A percentile compares a stretch with the other conserved stretches of the same genome.
phyloP scores from a whole-genome alignment of 2,888 invertebrate genomes.

The Erebia ligea region DNA sequence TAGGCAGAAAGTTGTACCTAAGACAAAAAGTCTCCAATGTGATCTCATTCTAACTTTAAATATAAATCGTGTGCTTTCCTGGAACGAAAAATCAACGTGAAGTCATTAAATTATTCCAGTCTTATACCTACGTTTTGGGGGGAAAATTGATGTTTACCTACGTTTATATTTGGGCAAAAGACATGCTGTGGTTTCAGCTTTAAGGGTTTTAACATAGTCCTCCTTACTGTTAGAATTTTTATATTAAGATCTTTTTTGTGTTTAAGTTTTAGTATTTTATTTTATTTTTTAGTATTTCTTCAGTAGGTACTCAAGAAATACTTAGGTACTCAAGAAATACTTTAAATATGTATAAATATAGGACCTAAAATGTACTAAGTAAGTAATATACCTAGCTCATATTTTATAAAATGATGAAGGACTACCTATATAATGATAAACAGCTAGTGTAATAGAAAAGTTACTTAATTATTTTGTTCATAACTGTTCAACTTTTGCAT shows the following conservation, averaged over 20 bases:
- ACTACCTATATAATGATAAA: no score
- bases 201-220: not conserved
- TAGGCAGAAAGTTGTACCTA: not conserved
- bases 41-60: not conserved
- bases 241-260: not conserved
- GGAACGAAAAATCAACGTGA: constrained; percentile 22
- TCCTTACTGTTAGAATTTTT: not conserved
- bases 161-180: not conserved
- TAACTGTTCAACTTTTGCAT: no score
- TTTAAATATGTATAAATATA: no score
- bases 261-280: not conserved
- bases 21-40: constrained; percentile 14
- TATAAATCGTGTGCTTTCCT: constrained; percentile 29
- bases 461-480: no score
- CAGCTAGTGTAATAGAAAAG: no score
- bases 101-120: constrained; percentile 30
- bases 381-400: no score
- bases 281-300: no score
- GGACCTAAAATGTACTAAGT: no score
- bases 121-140: constrained; percentile 24
- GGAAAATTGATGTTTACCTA: constrained; percentile 9
- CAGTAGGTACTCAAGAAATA: no score
- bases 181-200: not conserved
- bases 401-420: no score
- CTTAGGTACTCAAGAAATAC: no score